A percentile compares a stretch with the other conserved stretches of the same genome.
Evolutionary conservation across 2,888 invertebrate genomes (phyloP).

Genomic region (Callimorpha dominula): DNA sequence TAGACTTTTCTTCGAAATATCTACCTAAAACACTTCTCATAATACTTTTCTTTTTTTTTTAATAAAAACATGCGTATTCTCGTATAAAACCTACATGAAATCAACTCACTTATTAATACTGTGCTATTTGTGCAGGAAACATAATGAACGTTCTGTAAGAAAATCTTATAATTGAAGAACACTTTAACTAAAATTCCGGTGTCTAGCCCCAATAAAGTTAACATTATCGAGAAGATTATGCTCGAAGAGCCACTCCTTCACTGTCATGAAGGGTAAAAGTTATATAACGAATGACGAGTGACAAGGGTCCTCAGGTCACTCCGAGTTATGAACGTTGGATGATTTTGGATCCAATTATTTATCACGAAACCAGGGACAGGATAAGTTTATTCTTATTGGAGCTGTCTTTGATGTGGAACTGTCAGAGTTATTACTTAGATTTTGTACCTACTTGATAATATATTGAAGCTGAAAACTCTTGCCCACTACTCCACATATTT

Average conservation of each 20-base stretch:
- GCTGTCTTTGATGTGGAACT: neutral
- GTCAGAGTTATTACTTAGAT: neutral
- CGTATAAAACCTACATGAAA: no score
- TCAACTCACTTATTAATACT: no score
- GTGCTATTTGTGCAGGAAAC: no score
- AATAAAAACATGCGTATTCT: no score
- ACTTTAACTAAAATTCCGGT: constrained; percentile 5
- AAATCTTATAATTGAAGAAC: neutral
- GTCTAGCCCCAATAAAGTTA: neutral
- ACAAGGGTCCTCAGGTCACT: constrained; percentile 12
- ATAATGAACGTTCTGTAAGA: neutral
- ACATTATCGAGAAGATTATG: constrained; percentile 12
- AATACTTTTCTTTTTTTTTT: no score
- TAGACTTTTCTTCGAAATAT: no score
- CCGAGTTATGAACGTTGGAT: constrained; percentile 1
- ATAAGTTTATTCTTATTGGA: no score
- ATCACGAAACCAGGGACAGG: neutral
- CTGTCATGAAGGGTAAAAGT: constrained; percentile 22
- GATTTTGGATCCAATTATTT: constrained; percentile 16
- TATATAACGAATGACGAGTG: constrained; percentile 38
- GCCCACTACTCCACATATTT: no score
- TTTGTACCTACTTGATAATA: neutral
- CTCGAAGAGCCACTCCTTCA: constrained; percentile 10
- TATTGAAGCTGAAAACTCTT: neutral
- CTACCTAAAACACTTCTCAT: no score